Evolutionary conservation across 2,888 invertebrate species (phyloP).

Genomic region (Acrocyrtus sp.): DNA sequence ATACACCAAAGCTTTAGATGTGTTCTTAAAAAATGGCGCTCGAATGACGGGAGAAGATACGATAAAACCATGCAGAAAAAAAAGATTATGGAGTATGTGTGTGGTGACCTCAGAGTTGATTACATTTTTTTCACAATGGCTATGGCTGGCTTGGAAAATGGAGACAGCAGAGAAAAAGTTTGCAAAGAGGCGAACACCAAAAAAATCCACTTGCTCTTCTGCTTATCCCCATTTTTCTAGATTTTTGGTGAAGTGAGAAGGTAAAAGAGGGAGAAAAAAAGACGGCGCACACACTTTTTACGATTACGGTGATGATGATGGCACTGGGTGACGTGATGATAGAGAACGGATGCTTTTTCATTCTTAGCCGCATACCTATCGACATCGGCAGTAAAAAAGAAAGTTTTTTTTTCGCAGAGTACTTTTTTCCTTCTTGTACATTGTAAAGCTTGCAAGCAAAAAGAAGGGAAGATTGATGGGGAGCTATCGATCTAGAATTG

Average conservation of each 20-base stretch:
- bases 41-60: background rate
- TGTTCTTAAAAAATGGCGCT: too few species aligned
- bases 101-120: conserved; percentile 43
- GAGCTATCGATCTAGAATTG: conserved; percentile 42
- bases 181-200: conserved; percentile 15
- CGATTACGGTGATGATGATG: background rate
- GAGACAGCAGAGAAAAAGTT: conserved; percentile 17
- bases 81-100: background rate
- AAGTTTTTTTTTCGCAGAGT: too few species aligned
- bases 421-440: background rate
- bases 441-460: too few species aligned
- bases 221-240: background rate
- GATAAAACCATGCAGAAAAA: background rate
- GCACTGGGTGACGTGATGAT: too few species aligned
- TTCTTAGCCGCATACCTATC: background rate
- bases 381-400: too few species aligned
- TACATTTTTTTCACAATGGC: conserved; percentile 39
- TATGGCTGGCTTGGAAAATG: too few species aligned
- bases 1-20: too few species aligned
- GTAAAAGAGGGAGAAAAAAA: background rate
- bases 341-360: background rate
- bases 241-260: background rate
- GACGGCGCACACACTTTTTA: background rate
- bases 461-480: conserved; percentile 36
- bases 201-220: background rate